Evolutionary conservation across 2,888 invertebrate genomes (phyloP), one percentile per base, ranked within the genome.

Genomic region (Ypsolopha sequella): DNA sequence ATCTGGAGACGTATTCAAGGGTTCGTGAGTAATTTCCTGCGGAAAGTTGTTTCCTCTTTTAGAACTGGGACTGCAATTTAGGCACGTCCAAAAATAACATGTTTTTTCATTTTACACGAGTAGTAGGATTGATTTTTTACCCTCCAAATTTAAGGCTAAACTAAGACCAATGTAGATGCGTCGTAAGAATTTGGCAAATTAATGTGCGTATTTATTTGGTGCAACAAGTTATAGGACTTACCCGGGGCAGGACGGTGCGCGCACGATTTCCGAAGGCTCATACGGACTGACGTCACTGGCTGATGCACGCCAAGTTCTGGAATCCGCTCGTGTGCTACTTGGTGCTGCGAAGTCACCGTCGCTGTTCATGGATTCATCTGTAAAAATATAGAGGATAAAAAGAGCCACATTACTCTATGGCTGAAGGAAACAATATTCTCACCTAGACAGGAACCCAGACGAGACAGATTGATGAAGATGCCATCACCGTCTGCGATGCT

Each of bases 401-500:
- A 11, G 41, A 13, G 11, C 3, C 6, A 6, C 10, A 39, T 9
- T 39, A 11, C 38, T n/a, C 38, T 1, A 11, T 11, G 41, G 41
- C 10, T 10, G n/a, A 7, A 7, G 41, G 13, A 11, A 13, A 3
- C 1, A 11, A 6, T 46, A 8, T 10, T 1, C 7, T 59, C 62
- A 80, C 82, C 78, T 68, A 68, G 68, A 49, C 72, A 66, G 2
- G 75, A 70, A 6, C 71, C 71, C 0, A 78, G 58, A 33, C 70
- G 64, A 1, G 77, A 72, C 2, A 80, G 64, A 53, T 81, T 77
- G 35, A 84, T 74, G 55, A 72, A 76, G 35, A 81, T 77, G 2
- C 77, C 79, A n/a, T 81, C 82, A 33, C 63, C 62, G 34, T 78
- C 77, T 43, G 70, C 67, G 47, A 79, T 68, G 53, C 80, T 81